Percentiles rank a stretch among this genome's conserved stretches.
Conservation (phyloP, 2,888 invertebrate genomes). For the Fragum fragum region DNA sequence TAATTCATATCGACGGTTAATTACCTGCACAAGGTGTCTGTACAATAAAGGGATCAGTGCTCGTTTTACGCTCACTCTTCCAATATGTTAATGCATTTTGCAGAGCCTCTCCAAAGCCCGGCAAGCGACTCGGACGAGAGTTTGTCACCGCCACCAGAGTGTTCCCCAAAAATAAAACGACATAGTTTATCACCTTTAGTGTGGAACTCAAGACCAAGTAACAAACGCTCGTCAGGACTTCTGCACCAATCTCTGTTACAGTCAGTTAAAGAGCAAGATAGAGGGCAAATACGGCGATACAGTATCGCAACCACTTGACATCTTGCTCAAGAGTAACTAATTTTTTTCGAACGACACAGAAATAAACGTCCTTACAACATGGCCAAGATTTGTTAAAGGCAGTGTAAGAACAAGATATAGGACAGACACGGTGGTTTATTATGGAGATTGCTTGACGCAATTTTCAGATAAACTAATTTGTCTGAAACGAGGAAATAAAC, state of each 20-base stretch:
- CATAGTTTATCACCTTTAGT: constrained; percentile 55
- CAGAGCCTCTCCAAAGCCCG: constrained; percentile 17
- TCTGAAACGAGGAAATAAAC: too few species aligned
- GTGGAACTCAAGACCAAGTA: constrained; percentile 11
- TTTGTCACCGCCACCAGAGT: constrained; percentile 8
- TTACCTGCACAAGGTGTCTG: too few species aligned
- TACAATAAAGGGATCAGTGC: too few species aligned
- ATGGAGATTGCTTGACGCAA: too few species aligned
- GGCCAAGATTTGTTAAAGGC: too few species aligned
- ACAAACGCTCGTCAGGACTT: constrained; percentile 46
- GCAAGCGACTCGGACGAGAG: constrained; percentile 53
- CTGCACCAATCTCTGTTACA: constrained; percentile 51
- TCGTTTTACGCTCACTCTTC: too few species aligned
- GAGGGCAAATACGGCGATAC: constrained; percentile 56
- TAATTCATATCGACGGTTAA: too few species aligned
- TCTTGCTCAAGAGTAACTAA: neutral
- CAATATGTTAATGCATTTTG: neutral
- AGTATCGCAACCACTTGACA: constrained; percentile 63
- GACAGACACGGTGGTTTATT: too few species aligned
- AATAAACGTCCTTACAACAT: too few species aligned
- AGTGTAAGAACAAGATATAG: too few species aligned
- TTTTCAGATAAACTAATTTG: too few species aligned
- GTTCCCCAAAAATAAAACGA: constrained; percentile 24
- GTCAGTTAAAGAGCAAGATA: constrained; percentile 61
- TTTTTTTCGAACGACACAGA: too few species aligned